phyloP scores from a whole-genome alignment of 2,888 invertebrate genomes.

The Tortricodes alternella region DNA sequence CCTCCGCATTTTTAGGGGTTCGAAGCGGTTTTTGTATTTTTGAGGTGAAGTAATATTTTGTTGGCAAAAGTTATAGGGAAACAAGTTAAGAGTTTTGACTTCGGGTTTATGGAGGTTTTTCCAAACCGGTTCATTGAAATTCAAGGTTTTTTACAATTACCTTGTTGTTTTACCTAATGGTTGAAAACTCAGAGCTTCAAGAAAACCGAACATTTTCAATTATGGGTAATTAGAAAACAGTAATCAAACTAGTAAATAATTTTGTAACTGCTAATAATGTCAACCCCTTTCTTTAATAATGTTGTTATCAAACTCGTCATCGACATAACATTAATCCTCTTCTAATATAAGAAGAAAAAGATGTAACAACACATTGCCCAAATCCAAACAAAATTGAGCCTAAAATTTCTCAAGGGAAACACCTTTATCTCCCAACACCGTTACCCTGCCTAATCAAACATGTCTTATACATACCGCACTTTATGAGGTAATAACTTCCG shows the following conservation, averaged over 20 bases:
- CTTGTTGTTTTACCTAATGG: too few species aligned
- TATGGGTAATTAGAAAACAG: too few species aligned
- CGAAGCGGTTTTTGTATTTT: background rate
- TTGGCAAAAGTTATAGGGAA: too few species aligned
- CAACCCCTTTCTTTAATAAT: too few species aligned
- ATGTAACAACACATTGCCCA: background rate
- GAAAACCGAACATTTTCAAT: too few species aligned
- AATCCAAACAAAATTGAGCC: conserved; percentile 23
- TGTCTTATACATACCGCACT: conserved; percentile 22
- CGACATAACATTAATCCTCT: background rate
- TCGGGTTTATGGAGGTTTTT: too few species aligned
- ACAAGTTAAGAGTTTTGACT: too few species aligned
- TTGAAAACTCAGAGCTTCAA: too few species aligned
- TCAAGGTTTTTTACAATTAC: background rate
- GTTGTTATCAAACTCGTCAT: background rate
- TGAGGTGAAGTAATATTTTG: too few species aligned
- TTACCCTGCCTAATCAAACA: conserved; percentile 30
- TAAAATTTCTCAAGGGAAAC: conserved; percentile 28
- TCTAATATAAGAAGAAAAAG: conserved; percentile 4
- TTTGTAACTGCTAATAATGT: background rate
- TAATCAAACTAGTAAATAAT: too few species aligned
- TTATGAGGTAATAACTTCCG: conserved; percentile 31
- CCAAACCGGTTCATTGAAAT: background rate
- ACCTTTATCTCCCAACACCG: conserved; percentile 21
- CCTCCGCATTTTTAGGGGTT: conserved; percentile 14